Percentiles rank a stretch among this genome's conserved stretches.
Conservation (phyloP, 2,113 vertebrate species). For the Spilogale gracilis region DNA sequence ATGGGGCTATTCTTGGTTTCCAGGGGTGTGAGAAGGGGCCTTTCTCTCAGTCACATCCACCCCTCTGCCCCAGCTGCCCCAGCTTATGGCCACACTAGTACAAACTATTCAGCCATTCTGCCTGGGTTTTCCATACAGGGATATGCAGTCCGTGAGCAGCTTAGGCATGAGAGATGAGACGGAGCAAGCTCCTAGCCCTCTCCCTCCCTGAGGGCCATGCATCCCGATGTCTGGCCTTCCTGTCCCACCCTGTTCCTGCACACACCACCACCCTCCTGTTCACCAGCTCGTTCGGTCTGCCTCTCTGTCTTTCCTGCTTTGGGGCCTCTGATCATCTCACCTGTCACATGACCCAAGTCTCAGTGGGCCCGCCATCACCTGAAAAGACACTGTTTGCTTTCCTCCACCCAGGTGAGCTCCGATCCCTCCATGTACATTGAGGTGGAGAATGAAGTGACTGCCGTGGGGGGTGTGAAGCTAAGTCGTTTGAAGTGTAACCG, state of each 20-base stretch:
- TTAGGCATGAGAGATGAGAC: not conserved
- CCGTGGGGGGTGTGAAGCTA: slow-evolving; percentile 92
- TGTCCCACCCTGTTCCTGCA: rapidly evolving
- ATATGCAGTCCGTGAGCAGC: not conserved
- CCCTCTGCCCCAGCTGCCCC: not conserved
- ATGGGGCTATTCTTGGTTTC: not conserved
- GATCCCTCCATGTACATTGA: slow-evolving; percentile 96
- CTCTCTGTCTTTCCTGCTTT: not conserved
- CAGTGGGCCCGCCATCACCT: not conserved
- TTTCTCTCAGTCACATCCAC: not conserved
- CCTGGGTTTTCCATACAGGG: not conserved
- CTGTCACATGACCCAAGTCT: not conserved
- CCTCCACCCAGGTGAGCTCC: slow-evolving; percentile 91
- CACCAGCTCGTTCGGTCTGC: not conserved
- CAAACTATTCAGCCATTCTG: not conserved
- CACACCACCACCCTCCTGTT: not conserved
- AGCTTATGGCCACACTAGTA: not conserved
- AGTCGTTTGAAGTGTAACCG: slow-evolving; percentile 95
- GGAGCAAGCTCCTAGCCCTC: not conserved
- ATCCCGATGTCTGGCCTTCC: not conserved
- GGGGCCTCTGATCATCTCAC: not conserved
- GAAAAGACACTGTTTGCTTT: not conserved
- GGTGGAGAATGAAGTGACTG: slow-evolving; percentile 96
- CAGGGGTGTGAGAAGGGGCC: not conserved
- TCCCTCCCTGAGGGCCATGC: not conserved